phyloP scores from a whole-genome alignment of 1,140 invertebrate genomes.

The Fragariocoptes setiger region DNA sequence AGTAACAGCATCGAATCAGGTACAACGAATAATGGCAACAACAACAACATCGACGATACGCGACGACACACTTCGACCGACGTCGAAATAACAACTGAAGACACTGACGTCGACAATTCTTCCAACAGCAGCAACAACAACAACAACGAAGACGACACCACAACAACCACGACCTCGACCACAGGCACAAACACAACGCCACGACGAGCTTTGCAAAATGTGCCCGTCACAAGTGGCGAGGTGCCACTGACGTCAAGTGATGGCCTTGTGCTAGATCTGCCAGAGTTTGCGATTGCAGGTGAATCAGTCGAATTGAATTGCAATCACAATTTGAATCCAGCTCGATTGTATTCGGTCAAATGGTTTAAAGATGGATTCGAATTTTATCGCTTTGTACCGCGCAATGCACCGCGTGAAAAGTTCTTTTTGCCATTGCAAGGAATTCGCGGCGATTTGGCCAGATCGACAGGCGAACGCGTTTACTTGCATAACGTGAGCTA shows the following conservation, averaged over 20 bases:
- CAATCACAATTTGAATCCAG: constrained; percentile 10
- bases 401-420: background rate
- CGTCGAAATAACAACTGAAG: no score
- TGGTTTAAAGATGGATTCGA: constrained; percentile 10
- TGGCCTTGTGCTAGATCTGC: background rate
- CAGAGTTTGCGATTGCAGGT: constrained; percentile 4
- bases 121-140: no score
- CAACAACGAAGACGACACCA: no score
- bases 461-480: constrained; percentile 9
- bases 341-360: constrained; percentile 10
- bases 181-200: no score
- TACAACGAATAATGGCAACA: no score
- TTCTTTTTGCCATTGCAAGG: constrained; percentile 9
- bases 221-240: no score
- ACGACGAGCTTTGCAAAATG: no score
- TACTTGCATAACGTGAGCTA: constrained; percentile 10
- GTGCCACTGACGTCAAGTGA: background rate
- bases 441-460: constrained; percentile 9
- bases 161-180: no score
- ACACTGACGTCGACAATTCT: no score
- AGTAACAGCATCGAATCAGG: no score
- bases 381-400: constrained; percentile 9
- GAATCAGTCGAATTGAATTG: constrained; percentile 11
- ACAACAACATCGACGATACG: no score
- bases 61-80: no score